Evolutionary conservation across 2,888 invertebrate genomes (phyloP), one percentile per base, ranked within the genome.

Genomic region (Trissoscelio sp.): DNA sequence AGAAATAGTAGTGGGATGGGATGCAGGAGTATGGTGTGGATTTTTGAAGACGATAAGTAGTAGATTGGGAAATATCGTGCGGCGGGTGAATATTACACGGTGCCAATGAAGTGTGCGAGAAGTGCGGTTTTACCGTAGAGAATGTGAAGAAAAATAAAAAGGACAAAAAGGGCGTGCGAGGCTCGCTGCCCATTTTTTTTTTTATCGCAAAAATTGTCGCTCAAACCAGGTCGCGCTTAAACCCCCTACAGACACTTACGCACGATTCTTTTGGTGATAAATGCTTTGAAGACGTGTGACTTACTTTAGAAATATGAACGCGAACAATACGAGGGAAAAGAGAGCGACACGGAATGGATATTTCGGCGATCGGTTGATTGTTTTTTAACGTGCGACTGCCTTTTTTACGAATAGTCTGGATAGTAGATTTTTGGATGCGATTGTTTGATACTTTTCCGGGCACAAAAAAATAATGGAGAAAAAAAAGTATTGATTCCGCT

Each of bases 151-250:
- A n/a, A n/a, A n/a, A n/a, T n/a, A n/a, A n/a, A n/a, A n/a, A n/a
- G n/a, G n/a, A n/a, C n/a, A n/a, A n/a, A n/a, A n/a, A n/a, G n/a
- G n/a, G n/a, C n/a, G n/a, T n/a, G n/a, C n/a, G n/a, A n/a, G n/a
- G n/a, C n/a, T n/a, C n/a, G n/a, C n/a, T n/a, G n/a, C n/a, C n/a
- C n/a, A n/a, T n/a, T n/a, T n/a, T n/a, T n/a, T n/a, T n/a, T n/a
- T n/a, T n/a, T n/a, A n/a, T n/a, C 44, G 58, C 34, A 5, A 46
- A 44, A n/a, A n/a, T 57, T 48, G 18, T 28, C 66, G 72, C 58
- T 66, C 58, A 31, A 79, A 66, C 42, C 62, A 78, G 69, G 62
- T 78, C 69, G 69, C 77, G 66, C 57, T 64, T 46, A 66, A n/a
- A n/a, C 48, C 53, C 69, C 53, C n/a, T n/a, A n/a, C n/a, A 53